Percentiles rank a stretch among this genome's conserved stretches.
Conservation (phyloP, 1,140 invertebrate genomes). For the Lycorma delicatula region DNA sequence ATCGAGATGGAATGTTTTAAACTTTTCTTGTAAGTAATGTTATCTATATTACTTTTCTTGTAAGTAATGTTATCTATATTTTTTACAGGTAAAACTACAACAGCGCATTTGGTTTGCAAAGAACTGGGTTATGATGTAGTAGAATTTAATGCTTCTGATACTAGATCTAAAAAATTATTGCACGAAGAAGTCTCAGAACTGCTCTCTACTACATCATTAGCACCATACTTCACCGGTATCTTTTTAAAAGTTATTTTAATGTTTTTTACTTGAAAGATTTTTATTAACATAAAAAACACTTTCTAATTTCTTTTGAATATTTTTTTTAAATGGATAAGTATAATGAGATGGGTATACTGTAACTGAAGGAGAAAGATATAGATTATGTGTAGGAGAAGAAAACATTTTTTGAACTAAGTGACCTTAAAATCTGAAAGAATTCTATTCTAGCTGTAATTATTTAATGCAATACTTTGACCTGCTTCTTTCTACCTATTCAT, state of each 20-base stretch:
- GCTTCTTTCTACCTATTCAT: no score
- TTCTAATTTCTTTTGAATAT: slow-evolving; percentile 11
- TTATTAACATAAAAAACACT: slow-evolving; percentile 3
- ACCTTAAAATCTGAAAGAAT: no score
- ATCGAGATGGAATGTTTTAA: no score
- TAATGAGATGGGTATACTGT: no score
- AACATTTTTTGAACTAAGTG: no score
- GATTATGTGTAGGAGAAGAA: no score
- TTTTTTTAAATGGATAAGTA: slow-evolving; percentile 31
- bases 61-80: background rate
- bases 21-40: no score
- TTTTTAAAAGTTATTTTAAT: background rate
- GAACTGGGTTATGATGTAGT: slow-evolving; percentile 84
- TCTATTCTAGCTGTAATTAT: no score
- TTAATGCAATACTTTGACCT: no score
- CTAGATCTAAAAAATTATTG: slow-evolving; percentile 81
- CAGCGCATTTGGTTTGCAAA: slow-evolving; percentile 69
- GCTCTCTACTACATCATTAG: slow-evolving; percentile 60
- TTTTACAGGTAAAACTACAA: slow-evolving; percentile 78
- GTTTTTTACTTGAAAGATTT: slow-evolving; percentile 7
- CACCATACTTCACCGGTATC: slow-evolving; percentile 32
- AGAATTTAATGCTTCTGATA: slow-evolving; percentile 97
- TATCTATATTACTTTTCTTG: background rate
- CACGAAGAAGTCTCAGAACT: slow-evolving; percentile 73
- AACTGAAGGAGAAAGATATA: no score